phyloP scores from a whole-genome alignment of 2,888 invertebrate genomes.

The Drosophila prolongata region DNA sequence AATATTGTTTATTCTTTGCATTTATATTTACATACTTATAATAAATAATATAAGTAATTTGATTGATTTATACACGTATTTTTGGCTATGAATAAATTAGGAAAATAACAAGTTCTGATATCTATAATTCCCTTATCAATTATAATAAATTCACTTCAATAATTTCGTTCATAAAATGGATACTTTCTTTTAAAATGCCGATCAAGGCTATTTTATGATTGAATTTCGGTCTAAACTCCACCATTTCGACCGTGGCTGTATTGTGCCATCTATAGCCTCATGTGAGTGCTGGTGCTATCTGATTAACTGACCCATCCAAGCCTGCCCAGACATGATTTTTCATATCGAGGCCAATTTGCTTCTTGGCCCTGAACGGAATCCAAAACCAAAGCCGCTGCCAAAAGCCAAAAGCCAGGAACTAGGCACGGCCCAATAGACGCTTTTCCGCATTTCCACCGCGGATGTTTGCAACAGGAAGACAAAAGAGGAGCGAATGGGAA shows the following conservation, averaged over 20 bases:
- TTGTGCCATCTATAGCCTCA: not conserved
- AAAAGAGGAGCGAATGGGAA: constrained; percentile 1
- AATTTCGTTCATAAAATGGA: no score
- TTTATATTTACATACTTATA: no score
- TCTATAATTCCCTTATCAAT: no score
- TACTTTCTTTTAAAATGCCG: no score
- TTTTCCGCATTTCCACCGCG: constrained; percentile 43
- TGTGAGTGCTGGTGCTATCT: constrained; percentile 59
- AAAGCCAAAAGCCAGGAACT: constrained; percentile 53
- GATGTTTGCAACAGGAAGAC: constrained; percentile 70
- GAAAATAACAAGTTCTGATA: no score
- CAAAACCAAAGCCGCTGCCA: constrained; percentile 5
- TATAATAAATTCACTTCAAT: no score
- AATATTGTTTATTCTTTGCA: no score
- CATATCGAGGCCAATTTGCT: constrained; percentile 54
- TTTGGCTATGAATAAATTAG: no score
- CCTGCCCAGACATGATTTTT: constrained; percentile 70
- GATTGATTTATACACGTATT: no score
- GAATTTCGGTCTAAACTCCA: no score
- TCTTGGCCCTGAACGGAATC: constrained; percentile 43
- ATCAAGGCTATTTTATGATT: no score
- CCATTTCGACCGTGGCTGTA: not conserved
- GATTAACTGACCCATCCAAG: constrained; percentile 66
- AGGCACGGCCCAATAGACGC: constrained; percentile 57
- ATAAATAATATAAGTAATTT: no score